Conservation (phyloP, 2,113 vertebrate genomes). For the Dipodomys spectabilis region DNA sequence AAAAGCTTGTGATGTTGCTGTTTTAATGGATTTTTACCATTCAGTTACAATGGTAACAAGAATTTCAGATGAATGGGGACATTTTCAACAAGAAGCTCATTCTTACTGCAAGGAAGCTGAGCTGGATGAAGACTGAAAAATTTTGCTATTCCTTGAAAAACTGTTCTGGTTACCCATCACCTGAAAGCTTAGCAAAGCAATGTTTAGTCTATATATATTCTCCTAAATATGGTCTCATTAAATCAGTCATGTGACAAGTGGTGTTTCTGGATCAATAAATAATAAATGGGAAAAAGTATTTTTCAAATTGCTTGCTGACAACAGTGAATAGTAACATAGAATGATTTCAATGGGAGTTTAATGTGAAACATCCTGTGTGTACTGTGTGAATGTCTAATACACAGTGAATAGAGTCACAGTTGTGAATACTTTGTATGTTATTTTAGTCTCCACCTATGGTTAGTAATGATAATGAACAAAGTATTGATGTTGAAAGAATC, state of each 20-base stretch:
- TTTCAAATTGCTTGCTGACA: background rate
- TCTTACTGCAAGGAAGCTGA: background rate
- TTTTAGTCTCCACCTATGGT: background rate
- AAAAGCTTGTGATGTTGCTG: no score
- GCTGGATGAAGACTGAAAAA: no score
- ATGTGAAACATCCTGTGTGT: background rate
- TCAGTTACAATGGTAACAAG: no score
- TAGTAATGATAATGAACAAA: background rate
- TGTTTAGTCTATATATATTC: background rate
- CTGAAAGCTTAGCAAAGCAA: background rate
- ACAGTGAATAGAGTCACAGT: background rate
- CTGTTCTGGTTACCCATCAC: background rate
- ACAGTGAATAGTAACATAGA: no score
- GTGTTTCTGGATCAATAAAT: background rate
- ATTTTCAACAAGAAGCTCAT: background rate
- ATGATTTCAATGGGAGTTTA: background rate
- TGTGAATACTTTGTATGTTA: background rate
- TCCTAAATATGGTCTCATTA: no score
- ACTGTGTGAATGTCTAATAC: background rate
- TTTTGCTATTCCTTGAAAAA: background rate
- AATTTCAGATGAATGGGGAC: no score
- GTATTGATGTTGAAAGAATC: background rate
- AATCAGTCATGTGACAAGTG: background rate
- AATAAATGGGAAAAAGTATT: no score
- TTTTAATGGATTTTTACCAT: no score